Percentiles rank a stretch among this genome's conserved stretches.
These are phyloP conservation scores for Hoplias malabaricus DNA, from an alignment of 2,113 vertebrate species.

Conservation along the genomic window DNA sequence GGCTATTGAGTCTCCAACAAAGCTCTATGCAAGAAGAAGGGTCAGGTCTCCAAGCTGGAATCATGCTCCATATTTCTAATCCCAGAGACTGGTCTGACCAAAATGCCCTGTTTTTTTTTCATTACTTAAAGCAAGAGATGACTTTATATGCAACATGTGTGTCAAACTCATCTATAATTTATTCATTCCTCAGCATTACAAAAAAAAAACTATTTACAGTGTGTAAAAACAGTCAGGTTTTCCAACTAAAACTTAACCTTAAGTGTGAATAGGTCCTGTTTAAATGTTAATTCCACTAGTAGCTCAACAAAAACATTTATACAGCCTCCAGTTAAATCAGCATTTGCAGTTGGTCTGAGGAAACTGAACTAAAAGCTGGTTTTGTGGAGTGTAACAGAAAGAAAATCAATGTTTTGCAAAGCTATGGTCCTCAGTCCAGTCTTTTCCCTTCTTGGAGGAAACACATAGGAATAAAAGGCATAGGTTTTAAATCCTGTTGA, in stretches of 20 bases:
- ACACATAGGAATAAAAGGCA: conserved; percentile 49
- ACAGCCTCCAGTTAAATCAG: conserved; percentile 27
- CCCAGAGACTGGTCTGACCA: neutral
- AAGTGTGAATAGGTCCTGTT: conserved; percentile 52
- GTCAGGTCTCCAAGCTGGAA: neutral
- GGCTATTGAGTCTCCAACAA: neutral
- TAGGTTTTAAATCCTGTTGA: conserved; percentile 48
- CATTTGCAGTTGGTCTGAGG: conserved; percentile 33
- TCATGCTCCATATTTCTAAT: neutral
- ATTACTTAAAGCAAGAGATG: conserved; percentile 1
- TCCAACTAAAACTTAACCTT: conserved; percentile 54
- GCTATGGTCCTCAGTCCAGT: conserved; percentile 31
- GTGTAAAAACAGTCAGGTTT: conserved; percentile 65
- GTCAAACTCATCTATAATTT: conserved; percentile 65
- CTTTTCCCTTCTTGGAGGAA: conserved; percentile 36
- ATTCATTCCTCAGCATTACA: conserved; percentile 72
- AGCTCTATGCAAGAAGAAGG: neutral
- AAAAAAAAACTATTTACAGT: conserved; percentile 75
- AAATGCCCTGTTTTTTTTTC: neutral
- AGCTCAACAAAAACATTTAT: conserved; percentile 42
- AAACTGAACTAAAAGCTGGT: conserved; percentile 43
- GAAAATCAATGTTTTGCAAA: conserved; percentile 36
- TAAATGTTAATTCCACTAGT: conserved; percentile 46
- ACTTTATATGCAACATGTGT: conserved; percentile 52
- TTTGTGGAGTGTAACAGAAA: conserved; percentile 25